Conservation (phyloP, 2,797 vertebrate genomes). For the Onychomys leucogaster region DNA sequence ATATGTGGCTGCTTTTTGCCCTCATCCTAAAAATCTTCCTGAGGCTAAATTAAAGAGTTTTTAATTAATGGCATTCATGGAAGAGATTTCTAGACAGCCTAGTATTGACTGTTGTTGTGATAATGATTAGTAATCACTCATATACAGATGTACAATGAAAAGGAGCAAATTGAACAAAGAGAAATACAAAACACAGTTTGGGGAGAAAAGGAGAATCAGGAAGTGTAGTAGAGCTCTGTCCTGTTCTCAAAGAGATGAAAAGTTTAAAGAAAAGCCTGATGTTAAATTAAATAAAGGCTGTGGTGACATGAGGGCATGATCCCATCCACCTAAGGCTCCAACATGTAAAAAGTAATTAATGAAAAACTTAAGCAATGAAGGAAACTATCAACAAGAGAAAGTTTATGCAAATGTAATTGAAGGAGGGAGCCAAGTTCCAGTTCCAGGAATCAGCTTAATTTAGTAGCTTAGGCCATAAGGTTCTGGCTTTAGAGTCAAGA, state of each 20-base stretch:
- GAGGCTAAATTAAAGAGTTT: not conserved
- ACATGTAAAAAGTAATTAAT: not conserved
- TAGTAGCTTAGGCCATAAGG: not conserved
- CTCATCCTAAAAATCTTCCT: not conserved
- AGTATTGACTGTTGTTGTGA: not conserved
- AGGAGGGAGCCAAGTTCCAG: not conserved
- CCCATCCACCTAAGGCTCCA: not conserved
- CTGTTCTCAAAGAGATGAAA: not conserved
- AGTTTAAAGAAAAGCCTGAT: not conserved
- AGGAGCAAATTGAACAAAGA: not conserved
- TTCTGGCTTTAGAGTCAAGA: not conserved
- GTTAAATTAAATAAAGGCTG: not conserved
- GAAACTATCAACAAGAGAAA: not conserved
- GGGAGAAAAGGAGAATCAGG: not conserved
- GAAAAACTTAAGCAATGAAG: not conserved
- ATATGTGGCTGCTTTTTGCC: not conserved
- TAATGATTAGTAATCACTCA: not conserved
- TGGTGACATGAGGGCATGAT: not conserved
- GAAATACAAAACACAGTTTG: not conserved
- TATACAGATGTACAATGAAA: not conserved
- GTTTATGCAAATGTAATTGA: not conserved
- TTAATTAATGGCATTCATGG: not conserved
- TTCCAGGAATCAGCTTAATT: not conserved
- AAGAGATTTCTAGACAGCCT: not conserved
- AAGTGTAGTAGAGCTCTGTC: not conserved